Evolutionary conservation across 2,113 vertebrate species (phyloP).

Genomic region (Delphinapterus leucas): DNA sequence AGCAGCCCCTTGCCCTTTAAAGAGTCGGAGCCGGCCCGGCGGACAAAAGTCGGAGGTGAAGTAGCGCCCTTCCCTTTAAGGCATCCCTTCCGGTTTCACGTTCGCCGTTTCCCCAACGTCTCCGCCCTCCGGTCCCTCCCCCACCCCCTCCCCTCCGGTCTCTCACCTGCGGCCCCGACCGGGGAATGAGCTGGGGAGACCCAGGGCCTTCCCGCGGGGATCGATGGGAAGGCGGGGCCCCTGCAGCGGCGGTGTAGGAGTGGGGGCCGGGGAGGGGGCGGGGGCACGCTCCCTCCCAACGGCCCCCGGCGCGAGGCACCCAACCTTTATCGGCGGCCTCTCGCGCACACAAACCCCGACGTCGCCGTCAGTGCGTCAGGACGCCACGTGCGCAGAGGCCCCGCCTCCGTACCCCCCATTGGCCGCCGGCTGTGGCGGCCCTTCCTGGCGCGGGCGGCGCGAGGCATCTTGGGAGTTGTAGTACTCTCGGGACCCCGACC

Average conservation of each 20-base stretch:
- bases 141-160: constrained; percentile 46
- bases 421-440: not conserved
- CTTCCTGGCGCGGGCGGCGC: not conserved
- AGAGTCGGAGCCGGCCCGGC: not conserved
- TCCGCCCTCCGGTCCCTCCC: constrained; percentile 65
- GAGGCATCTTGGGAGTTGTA: constrained; percentile 17
- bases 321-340: constrained; percentile 69
- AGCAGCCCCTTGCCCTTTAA: constrained; percentile 42
- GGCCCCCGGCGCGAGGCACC: constrained; percentile 74
- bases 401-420: not conserved
- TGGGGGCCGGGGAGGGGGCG: constrained; percentile 64
- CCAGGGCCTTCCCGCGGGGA: constrained; percentile 42
- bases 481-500: not conserved
- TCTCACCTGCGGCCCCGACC: constrained; percentile 69
- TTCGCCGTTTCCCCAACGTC: constrained; percentile 38
- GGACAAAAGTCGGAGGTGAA: constrained; percentile 38
- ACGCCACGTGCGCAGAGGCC: not conserved
- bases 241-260: not conserved
- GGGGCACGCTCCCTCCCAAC: constrained; percentile 74
- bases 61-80: constrained; percentile 63
- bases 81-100: constrained; percentile 68
- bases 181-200: not conserved
- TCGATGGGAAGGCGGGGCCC: constrained; percentile 52
- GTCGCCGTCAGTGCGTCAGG: constrained; percentile 48
- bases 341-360: constrained; percentile 73